A percentile compares a stretch with the other conserved stretches of the same genome.
Evolutionary conservation across 2,113 vertebrate species (phyloP).

Genomic region (Lampris megalopsis): DNA sequence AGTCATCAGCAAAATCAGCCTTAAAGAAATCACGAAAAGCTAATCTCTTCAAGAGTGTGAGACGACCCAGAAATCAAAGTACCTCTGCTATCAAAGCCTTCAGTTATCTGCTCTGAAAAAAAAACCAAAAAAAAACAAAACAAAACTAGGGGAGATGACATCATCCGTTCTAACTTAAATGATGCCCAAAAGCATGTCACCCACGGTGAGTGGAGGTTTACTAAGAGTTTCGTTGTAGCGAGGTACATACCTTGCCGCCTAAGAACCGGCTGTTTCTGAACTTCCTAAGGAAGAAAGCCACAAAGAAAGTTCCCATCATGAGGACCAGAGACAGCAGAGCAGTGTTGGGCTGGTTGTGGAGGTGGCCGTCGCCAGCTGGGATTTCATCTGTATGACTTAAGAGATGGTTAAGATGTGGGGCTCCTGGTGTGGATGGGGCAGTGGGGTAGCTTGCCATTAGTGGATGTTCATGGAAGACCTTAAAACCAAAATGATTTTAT

Average conservation of each 20-base stretch:
- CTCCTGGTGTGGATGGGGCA: conserved; percentile 16
- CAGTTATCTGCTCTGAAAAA: too few species aligned
- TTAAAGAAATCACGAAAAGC: not conserved
- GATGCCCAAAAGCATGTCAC: not conserved
- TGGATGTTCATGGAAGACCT: conserved; percentile 97
- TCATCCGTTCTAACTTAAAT: not conserved
- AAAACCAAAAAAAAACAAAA: too few species aligned
- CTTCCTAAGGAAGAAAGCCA: conserved; percentile 97
- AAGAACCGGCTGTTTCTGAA: conserved; percentile 97
- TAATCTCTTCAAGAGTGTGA: not conserved
- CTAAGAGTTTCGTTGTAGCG: not conserved
- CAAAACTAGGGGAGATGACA: too few species aligned
- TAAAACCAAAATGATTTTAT: not conserved
- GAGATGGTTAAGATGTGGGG: conserved; percentile 53
- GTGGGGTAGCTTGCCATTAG: conserved; percentile 89
- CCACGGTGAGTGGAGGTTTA: not conserved
- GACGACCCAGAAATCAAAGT: not conserved
- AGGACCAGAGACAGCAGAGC: conserved; percentile 96
- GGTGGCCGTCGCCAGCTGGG: not conserved
- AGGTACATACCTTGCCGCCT: conserved; percentile 89
- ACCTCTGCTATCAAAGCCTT: not conserved
- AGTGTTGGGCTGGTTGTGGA: conserved; percentile 95
- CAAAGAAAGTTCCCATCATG: conserved; percentile 97
- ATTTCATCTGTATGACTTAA: conserved; percentile 46
- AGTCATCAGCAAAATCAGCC: not conserved